Base-by-base conservation (phyloP, 1,140 invertebrate species). In the Pantala flavescens region DNA sequence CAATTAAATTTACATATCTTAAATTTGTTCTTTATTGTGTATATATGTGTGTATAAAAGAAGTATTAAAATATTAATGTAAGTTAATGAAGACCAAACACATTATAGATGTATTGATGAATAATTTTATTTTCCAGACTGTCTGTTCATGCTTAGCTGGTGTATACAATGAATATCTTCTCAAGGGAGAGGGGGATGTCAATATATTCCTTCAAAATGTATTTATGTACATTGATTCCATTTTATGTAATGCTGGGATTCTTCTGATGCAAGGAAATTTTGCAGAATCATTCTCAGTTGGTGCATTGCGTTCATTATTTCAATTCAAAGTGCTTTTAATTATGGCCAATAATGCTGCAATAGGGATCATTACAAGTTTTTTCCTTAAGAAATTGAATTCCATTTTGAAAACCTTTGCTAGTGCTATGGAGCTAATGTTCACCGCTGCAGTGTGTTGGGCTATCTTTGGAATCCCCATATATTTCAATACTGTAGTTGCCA, bases 151-250 rank as follows among this genome's bases (percentile, higher is more conserved):
- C 78, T 84, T 97, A 78, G 96, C 96, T 19, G 96, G 96, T 21
- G 96, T 98, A 14, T 98, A 98, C 82, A 98, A 98, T 82, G 96
- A 98, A 83, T 97, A 95, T 84, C 84, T 98, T 55, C 83, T 98
- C 0, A 98, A 98, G 86, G 89, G 88, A 36, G 89, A 90, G 77
- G 93, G 93, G 28, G 88, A 91, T 77, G 89, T 96, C 0, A 91
- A 96, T 81, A 93, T 98, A 77, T 95, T 95, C 84, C 83, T 97
- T 75, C 96, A 98, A 84, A 98, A 98, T 84, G 88, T 96, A 0
- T 98, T 96, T 80, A 97, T 98, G 94, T 98, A 98, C 81, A 79
- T 96, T 14, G 93, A 98, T 82, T 98, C 95, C 28, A 96, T 98
- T 78, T 78, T 98, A 19, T 97, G 94, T 81, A 98, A 97, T 84